Evolutionary conservation across 2,888 invertebrate genomes (phyloP).

Genomic region (Bhutanitis thaidina): DNA sequence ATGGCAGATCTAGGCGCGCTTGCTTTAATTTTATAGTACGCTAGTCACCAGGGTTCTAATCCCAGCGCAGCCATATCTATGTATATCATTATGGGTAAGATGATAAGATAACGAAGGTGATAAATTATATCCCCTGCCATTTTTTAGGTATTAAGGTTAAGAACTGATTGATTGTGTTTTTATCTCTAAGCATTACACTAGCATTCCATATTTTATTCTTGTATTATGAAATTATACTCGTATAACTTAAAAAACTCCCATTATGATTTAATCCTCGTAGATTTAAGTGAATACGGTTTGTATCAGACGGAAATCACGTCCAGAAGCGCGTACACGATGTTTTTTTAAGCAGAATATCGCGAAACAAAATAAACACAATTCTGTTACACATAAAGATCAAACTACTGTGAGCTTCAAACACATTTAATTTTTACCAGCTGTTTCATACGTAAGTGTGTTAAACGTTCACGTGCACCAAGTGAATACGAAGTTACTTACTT

Average conservation of each 20-base stretch:
- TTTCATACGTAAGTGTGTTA: constrained; percentile 14
- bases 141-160: too few species aligned
- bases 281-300: constrained; percentile 6
- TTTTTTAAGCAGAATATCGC: neutral
- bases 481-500: neutral
- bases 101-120: too few species aligned
- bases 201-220: too few species aligned
- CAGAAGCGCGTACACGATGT: neutral
- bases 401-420: neutral
- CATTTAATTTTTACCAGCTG: constrained; percentile 9
- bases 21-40: too few species aligned
- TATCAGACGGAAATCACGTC: constrained; percentile 10
- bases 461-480: neutral
- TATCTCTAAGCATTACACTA: too few species aligned
- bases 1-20: too few species aligned
- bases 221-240: too few species aligned
- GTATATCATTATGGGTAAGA: too few species aligned
- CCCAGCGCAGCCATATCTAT: too few species aligned
- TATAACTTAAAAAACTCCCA: constrained; percentile 8
- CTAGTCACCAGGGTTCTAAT: too few species aligned
- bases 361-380: neutral
- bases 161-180: too few species aligned
- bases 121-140: too few species aligned
- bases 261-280: constrained; percentile 12
- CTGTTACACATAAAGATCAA: neutral